Evolutionary conservation across 2,113 vertebrate genomes (phyloP), one percentile per base, ranked within the genome.

Genomic region (Entomyzon cyanotis): DNA sequence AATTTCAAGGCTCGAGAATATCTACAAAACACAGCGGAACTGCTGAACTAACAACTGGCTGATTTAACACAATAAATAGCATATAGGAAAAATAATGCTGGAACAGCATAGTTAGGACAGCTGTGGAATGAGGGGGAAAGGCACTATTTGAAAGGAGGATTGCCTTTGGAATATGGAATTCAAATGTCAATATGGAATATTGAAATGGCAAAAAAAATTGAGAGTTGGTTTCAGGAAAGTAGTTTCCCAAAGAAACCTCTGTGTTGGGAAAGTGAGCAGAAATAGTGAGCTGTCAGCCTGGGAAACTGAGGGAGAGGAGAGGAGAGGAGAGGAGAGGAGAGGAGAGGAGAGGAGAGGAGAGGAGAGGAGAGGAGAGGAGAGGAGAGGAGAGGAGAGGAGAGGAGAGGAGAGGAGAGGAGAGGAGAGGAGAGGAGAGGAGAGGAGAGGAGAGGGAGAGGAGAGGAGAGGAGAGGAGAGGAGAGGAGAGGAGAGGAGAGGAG

Each of bases 31-130:
- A 4, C 10, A 2, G 80, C 8, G 0, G 76, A 95, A 95, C 60
- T 94, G 96, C 94, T 97, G 95, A 95, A 95, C 64, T 89, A 89
- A 95, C 88, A 96, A 96, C 95, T 84, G 96, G 94, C 71, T 97
- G 95, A 93, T 95, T 95, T 94, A 95, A 93, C 94, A 97, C 90
- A 94, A 95, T 93, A 94, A 96, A 93, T 86, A 90, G 95, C 76
- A 86, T 55, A 70, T 2, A 92, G 73, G 76, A 90, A 97, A 96
- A 94, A 95, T 92, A 95, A 92, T 87, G 86, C 93, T 92, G 70
- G 42, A 87, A 31, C 76, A 89, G 86, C 90, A 70, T 11, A 21
- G 76, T 62, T 74, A 86, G 78, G 83, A 90, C 92, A 95, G 83
- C 89, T 94, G 94, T 83, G 92, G 80, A 87, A 87, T 41, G 71